phyloP scores from a whole-genome alignment of 2,113 vertebrate species.

The Lucifuga dentata region DNA sequence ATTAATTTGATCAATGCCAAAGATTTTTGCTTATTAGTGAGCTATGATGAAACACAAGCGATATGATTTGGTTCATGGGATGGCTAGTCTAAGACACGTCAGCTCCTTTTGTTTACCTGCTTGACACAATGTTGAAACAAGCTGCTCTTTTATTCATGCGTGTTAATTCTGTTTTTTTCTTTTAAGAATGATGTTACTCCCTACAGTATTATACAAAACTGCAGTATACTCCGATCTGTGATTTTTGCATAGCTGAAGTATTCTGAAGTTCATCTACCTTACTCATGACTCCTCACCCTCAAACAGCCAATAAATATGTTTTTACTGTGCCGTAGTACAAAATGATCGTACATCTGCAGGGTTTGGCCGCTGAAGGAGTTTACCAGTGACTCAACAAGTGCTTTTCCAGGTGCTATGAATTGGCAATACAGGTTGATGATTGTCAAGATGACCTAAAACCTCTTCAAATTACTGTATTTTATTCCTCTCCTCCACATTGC shows the following conservation, averaged over 20 bases:
- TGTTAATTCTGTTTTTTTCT: background rate
- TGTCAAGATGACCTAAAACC: slow-evolving; percentile 3
- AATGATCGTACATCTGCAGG: too few relatives aligned
- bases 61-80: background rate
- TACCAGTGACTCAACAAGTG: too few relatives aligned
- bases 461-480: too few relatives aligned
- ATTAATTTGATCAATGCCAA: too few relatives aligned
- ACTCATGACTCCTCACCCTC: too few relatives aligned
- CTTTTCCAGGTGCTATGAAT: background rate
- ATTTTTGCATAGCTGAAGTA: too few relatives aligned
- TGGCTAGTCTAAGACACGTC: background rate
- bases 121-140: too few relatives aligned
- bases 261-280: too few relatives aligned
- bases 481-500: background rate
- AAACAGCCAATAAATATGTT: too few relatives aligned
- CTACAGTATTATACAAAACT: background rate
- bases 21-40: too few relatives aligned
- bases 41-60: slow-evolving; percentile 5
- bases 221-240: background rate
- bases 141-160: background rate
- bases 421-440: background rate
- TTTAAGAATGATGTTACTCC: background rate
- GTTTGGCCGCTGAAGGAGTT: too few relatives aligned
- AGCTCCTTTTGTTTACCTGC: background rate
- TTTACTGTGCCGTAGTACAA: too few relatives aligned